Evolutionary conservation across 2,113 vertebrate genomes (phyloP), one percentile per base, ranked within the genome.

Genomic region (Anarrhichthys ocellatus): DNA sequence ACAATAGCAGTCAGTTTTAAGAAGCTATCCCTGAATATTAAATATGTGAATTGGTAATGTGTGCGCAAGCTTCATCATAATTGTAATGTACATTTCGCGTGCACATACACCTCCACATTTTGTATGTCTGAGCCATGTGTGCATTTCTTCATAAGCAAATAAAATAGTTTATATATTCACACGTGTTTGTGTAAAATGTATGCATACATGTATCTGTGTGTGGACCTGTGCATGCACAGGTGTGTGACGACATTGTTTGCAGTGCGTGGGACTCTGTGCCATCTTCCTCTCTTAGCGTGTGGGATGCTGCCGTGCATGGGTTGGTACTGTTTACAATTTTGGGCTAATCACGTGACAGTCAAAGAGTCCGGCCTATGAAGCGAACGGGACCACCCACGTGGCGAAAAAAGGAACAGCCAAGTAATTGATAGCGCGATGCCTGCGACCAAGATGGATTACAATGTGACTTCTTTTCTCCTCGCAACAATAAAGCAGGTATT

Each of bases 321-420:
- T 48, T 24, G 48, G 71, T 65, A 68, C 79, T 61, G 76, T 90
- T 87, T 90, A 86, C 48, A 68, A 77, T 22, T 70, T 92, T 65
- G 86, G 91, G 76, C 59, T 87, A 14, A 83, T 96, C 96, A 97
- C 96, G 94, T 97, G 96, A 96, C 90, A 91, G 62, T 86, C 93
- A 94, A 95, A 93, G 94, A 95, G 95, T 96, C 95, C 96, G 95
- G 95, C 94, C 94, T 95, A 94, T 95, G 95, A 94, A 71, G 76
- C 94, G 91, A 94, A 89, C 90, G 92, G 93, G 96, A 96, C 96
- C 97, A 97, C 97, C 96, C 97, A 97, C 95, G 89, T 93, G 90
- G 96, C 94, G 91, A 94, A 96, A 95, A 95, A 96, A 95, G 42
- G 93, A 96, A 95, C 96, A 96, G 95, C 93, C 96, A 93, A 93